Conservation (phyloP, 2,888 invertebrate species). For the Buathra laborator region DNA sequence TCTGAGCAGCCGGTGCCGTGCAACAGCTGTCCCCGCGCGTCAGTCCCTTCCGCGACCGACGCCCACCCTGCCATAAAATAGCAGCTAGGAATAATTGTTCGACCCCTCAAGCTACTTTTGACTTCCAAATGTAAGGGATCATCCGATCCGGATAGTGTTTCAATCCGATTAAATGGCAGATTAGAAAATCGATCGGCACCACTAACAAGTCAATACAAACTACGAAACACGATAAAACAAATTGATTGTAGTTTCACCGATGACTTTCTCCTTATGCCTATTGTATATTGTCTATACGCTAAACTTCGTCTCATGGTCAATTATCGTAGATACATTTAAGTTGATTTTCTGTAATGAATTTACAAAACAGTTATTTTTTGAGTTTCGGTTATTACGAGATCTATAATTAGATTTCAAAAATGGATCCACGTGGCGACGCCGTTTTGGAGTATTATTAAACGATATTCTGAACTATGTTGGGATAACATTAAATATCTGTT, state of each 20-base stretch:
- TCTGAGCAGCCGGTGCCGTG: slow-evolving; percentile 81
- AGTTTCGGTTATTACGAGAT: too few species aligned
- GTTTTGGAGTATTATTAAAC: too few species aligned
- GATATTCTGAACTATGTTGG: too few species aligned
- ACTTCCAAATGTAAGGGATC: slow-evolving; percentile 54
- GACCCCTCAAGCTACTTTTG: slow-evolving; percentile 64
- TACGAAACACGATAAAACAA: background rate
- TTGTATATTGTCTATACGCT: too few species aligned
- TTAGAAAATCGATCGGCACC: slow-evolving; percentile 60
- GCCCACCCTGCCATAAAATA: slow-evolving; percentile 72
- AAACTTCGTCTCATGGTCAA: too few species aligned
- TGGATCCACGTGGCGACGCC: too few species aligned
- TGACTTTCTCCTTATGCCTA: too few species aligned
- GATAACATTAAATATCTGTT: too few species aligned
- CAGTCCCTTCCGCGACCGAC: slow-evolving; percentile 37
- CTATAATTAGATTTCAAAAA: too few species aligned
- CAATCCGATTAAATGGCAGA: slow-evolving; percentile 74
- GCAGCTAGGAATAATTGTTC: slow-evolving; percentile 75
- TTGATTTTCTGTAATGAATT: too few species aligned
- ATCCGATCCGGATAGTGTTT: slow-evolving; percentile 74
- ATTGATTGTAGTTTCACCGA: background rate
- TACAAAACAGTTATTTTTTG: too few species aligned
- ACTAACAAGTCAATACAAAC: slow-evolving; percentile 15
- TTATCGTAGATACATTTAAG: too few species aligned
- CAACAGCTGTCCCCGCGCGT: slow-evolving; percentile 79